A percentile compares a stretch with the other conserved stretches of the same genome.
Conservation (phyloP, 1,140 invertebrate species). For the Aphelinus atriplicis region DNA sequence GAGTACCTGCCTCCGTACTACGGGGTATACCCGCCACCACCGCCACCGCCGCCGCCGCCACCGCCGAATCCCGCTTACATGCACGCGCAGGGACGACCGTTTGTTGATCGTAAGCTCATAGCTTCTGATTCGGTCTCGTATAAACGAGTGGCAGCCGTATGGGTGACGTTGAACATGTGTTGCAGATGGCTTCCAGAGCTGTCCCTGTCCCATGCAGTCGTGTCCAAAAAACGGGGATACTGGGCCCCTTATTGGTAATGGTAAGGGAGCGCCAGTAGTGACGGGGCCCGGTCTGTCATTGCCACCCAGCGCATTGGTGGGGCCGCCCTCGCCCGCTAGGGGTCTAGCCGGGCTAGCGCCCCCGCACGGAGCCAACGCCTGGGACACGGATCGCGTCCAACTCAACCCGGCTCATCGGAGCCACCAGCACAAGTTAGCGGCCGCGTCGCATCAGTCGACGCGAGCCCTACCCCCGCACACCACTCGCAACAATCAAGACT, state of each 20-base stretch:
- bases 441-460: no score
- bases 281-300: constrained; percentile 72
- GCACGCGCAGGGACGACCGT: constrained; percentile 62
- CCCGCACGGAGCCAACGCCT: constrained; percentile 69
- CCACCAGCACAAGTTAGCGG: no score
- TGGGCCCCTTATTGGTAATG: constrained; percentile 93
- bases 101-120: constrained; percentile 61
- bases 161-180: constrained; percentile 18
- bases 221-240: constrained; percentile 97
- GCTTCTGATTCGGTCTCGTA: no score
- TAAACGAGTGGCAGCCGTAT: no score
- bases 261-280: constrained; percentile 76
- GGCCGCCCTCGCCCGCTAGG: constrained; percentile 65
- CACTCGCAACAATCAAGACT: no score
- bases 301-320: constrained; percentile 68
- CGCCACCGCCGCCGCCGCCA: constrained; percentile 76
- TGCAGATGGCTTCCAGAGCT: constrained; percentile 73
- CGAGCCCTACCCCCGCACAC: no score
- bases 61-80: constrained; percentile 69
- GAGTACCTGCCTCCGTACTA: constrained; percentile 60
- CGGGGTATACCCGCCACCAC: constrained; percentile 71
- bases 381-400: constrained; percentile 74
- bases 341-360: constrained; percentile 73
- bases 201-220: constrained; percentile 87
- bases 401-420: constrained; percentile 59